Evolutionary conservation across 2,113 vertebrate genomes (phyloP).

Genomic region (Xenopus borealis): DNA sequence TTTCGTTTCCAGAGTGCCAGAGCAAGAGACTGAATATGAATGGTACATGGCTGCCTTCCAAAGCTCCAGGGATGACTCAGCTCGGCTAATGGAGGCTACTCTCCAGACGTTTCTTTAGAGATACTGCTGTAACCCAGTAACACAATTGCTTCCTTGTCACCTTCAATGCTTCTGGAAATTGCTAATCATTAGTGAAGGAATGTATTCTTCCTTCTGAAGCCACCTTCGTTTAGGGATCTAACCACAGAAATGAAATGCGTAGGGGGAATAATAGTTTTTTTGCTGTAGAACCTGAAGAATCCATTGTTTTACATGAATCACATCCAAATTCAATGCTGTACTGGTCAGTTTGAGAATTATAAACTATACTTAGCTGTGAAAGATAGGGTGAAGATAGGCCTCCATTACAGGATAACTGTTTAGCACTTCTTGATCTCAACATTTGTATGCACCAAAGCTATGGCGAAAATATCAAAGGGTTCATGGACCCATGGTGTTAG

Average conservation of each 20-base stretch:
- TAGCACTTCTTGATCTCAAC: too few relatives aligned
- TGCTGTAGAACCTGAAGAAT: background rate
- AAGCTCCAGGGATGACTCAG: constrained; percentile 47
- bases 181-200: constrained; percentile 28
- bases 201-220: background rate
- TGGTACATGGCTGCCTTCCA: constrained; percentile 39
- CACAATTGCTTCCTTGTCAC: constrained; percentile 26
- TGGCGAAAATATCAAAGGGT: too few relatives aligned
- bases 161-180: background rate
- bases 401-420: too few relatives aligned
- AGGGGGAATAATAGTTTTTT: background rate
- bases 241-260: background rate
- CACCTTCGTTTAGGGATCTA: constrained; percentile 17
- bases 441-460: too few relatives aligned
- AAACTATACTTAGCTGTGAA: too few relatives aligned
- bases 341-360: too few relatives aligned
- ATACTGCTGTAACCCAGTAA: constrained; percentile 47
- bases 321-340: background rate
- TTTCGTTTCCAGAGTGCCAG: too few relatives aligned
- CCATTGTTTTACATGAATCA: background rate
- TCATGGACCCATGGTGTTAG: too few relatives aligned
- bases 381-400: too few relatives aligned
- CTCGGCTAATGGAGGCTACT: constrained; percentile 40
- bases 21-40: background rate
- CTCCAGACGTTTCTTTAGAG: constrained; percentile 48